Evolutionary conservation across 1,140 invertebrate genomes (phyloP).

Genomic region (Phthorimaea operculella): DNA sequence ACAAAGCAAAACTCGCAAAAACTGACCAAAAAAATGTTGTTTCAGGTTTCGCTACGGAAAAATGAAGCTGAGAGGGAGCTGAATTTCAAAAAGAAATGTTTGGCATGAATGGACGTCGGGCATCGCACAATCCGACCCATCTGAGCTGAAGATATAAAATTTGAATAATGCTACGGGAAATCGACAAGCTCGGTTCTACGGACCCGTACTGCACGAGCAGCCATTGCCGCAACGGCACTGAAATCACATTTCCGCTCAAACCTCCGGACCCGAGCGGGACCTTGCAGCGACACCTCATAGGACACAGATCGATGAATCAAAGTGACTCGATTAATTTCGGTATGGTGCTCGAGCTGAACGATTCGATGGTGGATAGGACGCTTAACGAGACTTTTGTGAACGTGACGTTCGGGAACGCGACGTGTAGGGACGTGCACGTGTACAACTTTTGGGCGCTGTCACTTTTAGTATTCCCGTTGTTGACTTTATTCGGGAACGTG

Average conservation of each 20-base stretch:
- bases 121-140: neutral
- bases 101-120: neutral
- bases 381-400: conserved; percentile 29
- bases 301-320: conserved; percentile 9
- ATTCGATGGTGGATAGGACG: conserved; percentile 28
- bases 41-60: neutral
- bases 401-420: conserved; percentile 37
- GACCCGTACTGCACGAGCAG: conserved; percentile 16
- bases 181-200: conserved; percentile 15
- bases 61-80: neutral
- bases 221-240: conserved; percentile 24
- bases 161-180: conserved; percentile 18
- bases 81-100: neutral
- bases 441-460: conserved; percentile 88
- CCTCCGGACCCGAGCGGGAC: conserved; percentile 17
- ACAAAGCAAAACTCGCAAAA: neutral
- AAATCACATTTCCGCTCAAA: conserved; percentile 22
- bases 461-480: conserved; percentile 88
- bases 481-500: conserved; percentile 96
- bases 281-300: conserved; percentile 7
- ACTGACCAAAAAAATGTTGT: neutral
- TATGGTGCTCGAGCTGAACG: conserved; percentile 23
- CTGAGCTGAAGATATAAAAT: neutral
- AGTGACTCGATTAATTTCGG: conserved; percentile 15
- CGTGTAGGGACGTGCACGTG: conserved; percentile 37